These are phyloP conservation scores for Rhamnusium bicolor DNA, from an alignment of 2,888 invertebrate genomes.

Conservation along the genomic window DNA sequence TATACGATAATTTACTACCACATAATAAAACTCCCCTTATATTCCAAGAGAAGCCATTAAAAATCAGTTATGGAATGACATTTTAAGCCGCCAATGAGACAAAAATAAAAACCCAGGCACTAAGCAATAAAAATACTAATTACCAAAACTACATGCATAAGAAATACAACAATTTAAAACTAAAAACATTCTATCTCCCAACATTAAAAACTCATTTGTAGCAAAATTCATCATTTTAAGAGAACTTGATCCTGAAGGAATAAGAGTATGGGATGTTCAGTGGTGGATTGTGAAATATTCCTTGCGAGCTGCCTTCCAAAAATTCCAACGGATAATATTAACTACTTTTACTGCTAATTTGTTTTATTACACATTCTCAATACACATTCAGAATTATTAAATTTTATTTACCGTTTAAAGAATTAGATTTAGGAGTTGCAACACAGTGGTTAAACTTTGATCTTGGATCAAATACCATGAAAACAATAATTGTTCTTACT, in stretches of 20 bases:
- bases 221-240: slow-evolving; percentile 24
- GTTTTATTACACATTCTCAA: no score
- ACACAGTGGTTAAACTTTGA: no score
- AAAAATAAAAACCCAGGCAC: not conserved
- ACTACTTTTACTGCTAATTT: no score
- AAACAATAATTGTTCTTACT: no score
- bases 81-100: slow-evolving; percentile 2
- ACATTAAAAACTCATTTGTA: slow-evolving; percentile 44
- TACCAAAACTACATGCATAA: slow-evolving; percentile 5
- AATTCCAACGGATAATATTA: no score
- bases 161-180: slow-evolving; percentile 21
- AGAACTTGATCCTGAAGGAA: not conserved
- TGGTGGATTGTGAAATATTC: not conserved
- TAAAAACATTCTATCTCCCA: slow-evolving; percentile 17
- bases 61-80: not conserved
- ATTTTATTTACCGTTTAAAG: no score
- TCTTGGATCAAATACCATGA: no score
- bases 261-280: not conserved
- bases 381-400: no score
- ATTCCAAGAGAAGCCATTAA: not conserved
- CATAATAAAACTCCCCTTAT: not conserved
- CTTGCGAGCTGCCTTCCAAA: not conserved
- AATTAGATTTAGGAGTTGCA: no score
- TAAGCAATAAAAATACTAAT: slow-evolving; percentile 26
- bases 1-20: not conserved